These are phyloP conservation scores for Erinaceus europaeus DNA, from an alignment of 2,113 vertebrate species.

Conservation along the genomic window DNA sequence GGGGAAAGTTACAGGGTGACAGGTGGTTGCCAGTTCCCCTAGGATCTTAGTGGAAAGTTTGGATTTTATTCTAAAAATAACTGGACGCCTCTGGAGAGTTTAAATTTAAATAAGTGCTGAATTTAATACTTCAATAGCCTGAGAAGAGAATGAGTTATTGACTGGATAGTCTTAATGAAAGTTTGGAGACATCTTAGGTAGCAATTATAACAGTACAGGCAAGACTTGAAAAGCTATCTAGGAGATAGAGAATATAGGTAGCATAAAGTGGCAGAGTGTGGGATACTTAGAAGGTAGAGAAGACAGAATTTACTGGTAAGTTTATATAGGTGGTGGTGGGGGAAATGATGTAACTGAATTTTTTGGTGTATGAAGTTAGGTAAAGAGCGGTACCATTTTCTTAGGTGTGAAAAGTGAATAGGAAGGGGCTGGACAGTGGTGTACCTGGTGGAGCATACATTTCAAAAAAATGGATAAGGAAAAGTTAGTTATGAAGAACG, in stretches of 20 bases:
- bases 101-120: not conserved
- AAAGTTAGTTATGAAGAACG: not conserved
- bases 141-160: not conserved
- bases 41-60: not conserved
- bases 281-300: not conserved
- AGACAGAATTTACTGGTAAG: not conserved
- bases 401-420: not conserved
- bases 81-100: not conserved
- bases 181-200: not conserved
- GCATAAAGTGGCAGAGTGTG: not conserved
- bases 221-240: not conserved
- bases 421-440: too few relatives aligned
- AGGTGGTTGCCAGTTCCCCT: not conserved
- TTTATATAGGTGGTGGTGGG: not conserved
- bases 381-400: not conserved
- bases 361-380: not conserved
- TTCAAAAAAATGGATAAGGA: not conserved
- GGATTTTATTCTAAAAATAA: slow-evolving; percentile 15
- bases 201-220: not conserved
- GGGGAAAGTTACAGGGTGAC: not conserved
- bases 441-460: too few relatives aligned
- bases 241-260: not conserved
- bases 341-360: not conserved
- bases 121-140: not conserved
- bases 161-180: not conserved